Evolutionary conservation across 2,888 invertebrate genomes (phyloP).

Genomic region (Drosophila falleni): DNA sequence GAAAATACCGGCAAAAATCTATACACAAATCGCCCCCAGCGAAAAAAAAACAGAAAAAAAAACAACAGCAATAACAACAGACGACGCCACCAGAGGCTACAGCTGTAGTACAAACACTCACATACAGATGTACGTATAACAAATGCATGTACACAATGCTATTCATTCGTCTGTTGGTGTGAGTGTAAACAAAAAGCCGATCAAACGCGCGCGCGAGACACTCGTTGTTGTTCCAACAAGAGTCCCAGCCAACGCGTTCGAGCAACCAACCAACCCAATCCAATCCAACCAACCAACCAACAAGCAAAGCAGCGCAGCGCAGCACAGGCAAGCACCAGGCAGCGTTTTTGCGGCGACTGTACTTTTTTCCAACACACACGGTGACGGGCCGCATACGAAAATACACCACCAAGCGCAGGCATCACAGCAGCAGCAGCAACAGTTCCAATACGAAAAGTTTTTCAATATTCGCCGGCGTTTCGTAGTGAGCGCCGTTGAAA

Average conservation of each 20-base stretch:
- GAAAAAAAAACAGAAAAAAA: constrained; percentile 16
- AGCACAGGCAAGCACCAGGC: constrained; percentile 46
- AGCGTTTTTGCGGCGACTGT: constrained; percentile 84
- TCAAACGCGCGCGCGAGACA: constrained; percentile 59
- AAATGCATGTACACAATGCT: constrained; percentile 10
- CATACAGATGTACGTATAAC: constrained; percentile 4
- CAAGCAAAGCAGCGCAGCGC: constrained; percentile 34
- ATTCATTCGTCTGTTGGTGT: constrained; percentile 44
- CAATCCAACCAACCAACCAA: constrained; percentile 22
- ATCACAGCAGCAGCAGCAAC: constrained; percentile 59
- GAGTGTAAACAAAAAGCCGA: constrained; percentile 78
- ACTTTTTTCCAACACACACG: constrained; percentile 82
- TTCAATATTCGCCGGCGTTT: constrained; percentile 80
- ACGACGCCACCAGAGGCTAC: constrained; percentile 43
- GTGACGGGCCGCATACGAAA: constrained; percentile 42
- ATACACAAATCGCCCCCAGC: constrained; percentile 36
- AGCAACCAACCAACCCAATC: constrained; percentile 40
- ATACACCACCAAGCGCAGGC: constrained; percentile 62
- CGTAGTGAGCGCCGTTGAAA: constrained; percentile 58
- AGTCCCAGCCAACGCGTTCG: constrained; percentile 74
- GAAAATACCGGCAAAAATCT: constrained; percentile 73
- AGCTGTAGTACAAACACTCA: constrained; percentile 51
- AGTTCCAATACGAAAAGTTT: constrained; percentile 80
- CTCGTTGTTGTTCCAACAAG: constrained; percentile 69
- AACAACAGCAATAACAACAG: constrained; percentile 48